These are phyloP conservation scores for Acipenser ruthenus DNA, from an alignment of 2,797 vertebrate species.

Conservation along the genomic window DNA sequence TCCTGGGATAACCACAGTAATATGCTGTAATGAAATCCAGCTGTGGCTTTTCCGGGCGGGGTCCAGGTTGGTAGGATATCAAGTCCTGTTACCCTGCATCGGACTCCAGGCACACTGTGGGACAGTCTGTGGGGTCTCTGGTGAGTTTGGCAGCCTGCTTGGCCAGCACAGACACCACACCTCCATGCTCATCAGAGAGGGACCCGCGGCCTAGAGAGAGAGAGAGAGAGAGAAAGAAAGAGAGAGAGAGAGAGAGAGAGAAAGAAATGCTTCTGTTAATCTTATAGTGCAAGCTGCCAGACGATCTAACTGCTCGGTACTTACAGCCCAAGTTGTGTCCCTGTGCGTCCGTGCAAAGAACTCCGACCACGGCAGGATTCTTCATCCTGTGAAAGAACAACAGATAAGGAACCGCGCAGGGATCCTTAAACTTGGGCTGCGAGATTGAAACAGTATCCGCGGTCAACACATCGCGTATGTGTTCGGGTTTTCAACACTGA, in stretches of 20 bases:
- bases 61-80: neutral
- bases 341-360: conserved; percentile 87
- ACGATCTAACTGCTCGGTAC: conserved; percentile 32
- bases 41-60: too few relatives aligned
- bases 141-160: conserved; percentile 82
- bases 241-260: neutral
- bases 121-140: conserved; percentile 78
- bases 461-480: too few relatives aligned
- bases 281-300: neutral
- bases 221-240: neutral
- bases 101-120: conserved; percentile 88
- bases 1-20: too few relatives aligned
- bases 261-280: neutral
- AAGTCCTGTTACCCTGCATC: conserved; percentile 73
- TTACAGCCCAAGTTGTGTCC: conserved; percentile 93
- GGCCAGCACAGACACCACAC: conserved; percentile 83
- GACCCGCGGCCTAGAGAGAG: conserved; percentile 73
- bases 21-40: too few relatives aligned
- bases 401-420: neutral
- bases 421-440: neutral
- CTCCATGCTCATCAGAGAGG: conserved; percentile 86
- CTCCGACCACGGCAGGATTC: conserved; percentile 83
- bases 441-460: neutral
- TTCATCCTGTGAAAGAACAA: conserved; percentile 72
- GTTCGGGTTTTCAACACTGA: too few relatives aligned